A percentile compares a stretch with the other conserved stretches of the same genome.
Evolutionary conservation across 2,888 invertebrate species (phyloP).

Genomic region (Calephelis perditalis): DNA sequence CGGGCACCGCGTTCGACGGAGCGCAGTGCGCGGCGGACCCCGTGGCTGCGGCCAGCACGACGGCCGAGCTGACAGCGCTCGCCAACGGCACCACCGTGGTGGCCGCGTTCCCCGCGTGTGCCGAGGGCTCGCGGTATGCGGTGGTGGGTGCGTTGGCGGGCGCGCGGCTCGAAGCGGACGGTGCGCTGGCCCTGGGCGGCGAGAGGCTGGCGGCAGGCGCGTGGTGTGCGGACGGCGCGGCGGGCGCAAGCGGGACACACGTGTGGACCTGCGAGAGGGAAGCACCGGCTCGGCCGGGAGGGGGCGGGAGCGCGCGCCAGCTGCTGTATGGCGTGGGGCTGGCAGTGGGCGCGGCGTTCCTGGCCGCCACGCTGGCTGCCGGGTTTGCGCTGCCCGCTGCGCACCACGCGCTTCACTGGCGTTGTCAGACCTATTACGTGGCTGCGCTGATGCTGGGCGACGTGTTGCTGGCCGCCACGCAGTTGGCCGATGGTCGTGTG

Average conservation of each 20-base stretch:
- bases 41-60: slow-evolving; percentile 36
- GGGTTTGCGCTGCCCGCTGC: slow-evolving; percentile 89
- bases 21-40: slow-evolving; percentile 61
- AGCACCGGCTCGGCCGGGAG: slow-evolving; percentile 30
- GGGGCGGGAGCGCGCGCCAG: slow-evolving; percentile 62
- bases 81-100: slow-evolving; percentile 56
- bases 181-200: slow-evolving; percentile 62
- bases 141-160: slow-evolving; percentile 77
- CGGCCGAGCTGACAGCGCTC: slow-evolving; percentile 44
- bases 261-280: slow-evolving; percentile 69
- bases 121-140: slow-evolving; percentile 66
- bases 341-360: slow-evolving; percentile 88
- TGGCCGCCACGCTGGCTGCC: slow-evolving; percentile 88
- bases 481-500: slow-evolving; percentile 81
- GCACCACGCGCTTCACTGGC: slow-evolving; percentile 92
- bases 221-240: slow-evolving; percentile 76
- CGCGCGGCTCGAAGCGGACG: slow-evolving; percentile 70
- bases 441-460: slow-evolving; percentile 89
- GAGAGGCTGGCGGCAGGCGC: slow-evolving; percentile 53
- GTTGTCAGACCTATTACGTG: slow-evolving; percentile 92
- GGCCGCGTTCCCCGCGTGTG: slow-evolving; percentile 77
- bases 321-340: slow-evolving; percentile 87
- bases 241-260: slow-evolving; percentile 48
- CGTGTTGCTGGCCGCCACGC: slow-evolving; percentile 86
- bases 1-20: slow-evolving; percentile 79